Evolutionary conservation across 2,797 vertebrate species (phyloP).

Genomic region (Enteromius unitaeniatus): DNA sequence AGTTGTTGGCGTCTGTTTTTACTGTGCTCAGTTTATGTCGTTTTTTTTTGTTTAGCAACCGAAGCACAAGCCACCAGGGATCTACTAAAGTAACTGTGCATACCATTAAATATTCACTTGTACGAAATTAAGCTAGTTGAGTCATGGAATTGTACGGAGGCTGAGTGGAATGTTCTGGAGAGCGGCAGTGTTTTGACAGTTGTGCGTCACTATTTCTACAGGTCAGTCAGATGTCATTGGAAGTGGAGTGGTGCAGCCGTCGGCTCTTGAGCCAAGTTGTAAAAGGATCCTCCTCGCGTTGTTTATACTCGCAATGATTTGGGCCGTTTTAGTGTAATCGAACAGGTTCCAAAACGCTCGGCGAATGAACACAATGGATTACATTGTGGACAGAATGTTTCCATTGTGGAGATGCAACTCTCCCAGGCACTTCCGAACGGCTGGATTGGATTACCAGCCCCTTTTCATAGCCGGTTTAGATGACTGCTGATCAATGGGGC

Average conservation of each 20-base stretch:
- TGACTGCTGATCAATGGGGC: slow-evolving; percentile 81
- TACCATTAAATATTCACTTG: slow-evolving; percentile 38
- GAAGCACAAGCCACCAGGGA: slow-evolving; percentile 46
- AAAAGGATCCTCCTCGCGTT: slow-evolving; percentile 43
- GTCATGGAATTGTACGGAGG: slow-evolving; percentile 42
- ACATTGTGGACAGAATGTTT: slow-evolving; percentile 65
- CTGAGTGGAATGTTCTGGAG: slow-evolving; percentile 25
- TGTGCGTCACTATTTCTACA: slow-evolving; percentile 35
- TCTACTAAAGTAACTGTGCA: slow-evolving; percentile 44
- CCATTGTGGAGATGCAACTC: slow-evolving; percentile 68
- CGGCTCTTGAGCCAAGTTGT: slow-evolving; percentile 48
- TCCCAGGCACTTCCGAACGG: slow-evolving; percentile 77
- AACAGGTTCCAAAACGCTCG: slow-evolving; percentile 53
- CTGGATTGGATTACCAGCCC: slow-evolving; percentile 79
- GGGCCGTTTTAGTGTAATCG: slow-evolving; percentile 49
- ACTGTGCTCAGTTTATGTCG: slow-evolving; percentile 29
- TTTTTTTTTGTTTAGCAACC: slow-evolving; percentile 45
- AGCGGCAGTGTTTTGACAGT: slow-evolving; percentile 45
- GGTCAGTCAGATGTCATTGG: slow-evolving; percentile 45
- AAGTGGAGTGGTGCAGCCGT: slow-evolving; percentile 27
- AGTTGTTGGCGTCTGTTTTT: slow-evolving; percentile 54
- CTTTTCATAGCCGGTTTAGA: slow-evolving; percentile 74
- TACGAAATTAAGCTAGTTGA: slow-evolving; percentile 27
- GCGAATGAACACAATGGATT: slow-evolving; percentile 61
- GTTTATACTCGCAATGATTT: slow-evolving; percentile 56